These are phyloP conservation scores for Acanthosepion esculentum DNA, from an alignment of 2,888 invertebrate genomes.

Conservation along the genomic window DNA sequence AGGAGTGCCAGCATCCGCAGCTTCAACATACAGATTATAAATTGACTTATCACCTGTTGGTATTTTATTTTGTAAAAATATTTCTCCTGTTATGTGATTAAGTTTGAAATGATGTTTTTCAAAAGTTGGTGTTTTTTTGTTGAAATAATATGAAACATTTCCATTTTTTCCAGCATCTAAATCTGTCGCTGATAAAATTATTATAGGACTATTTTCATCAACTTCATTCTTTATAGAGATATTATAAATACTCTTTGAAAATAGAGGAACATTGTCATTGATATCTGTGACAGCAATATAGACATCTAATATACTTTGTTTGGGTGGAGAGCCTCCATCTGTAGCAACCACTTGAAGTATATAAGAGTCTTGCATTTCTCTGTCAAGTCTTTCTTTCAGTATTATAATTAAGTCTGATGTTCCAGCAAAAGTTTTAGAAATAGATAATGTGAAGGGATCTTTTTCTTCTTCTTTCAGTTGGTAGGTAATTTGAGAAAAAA, in stretches of 20 bases:
- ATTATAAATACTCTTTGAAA: not conserved
- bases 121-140: not conserved
- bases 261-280: not conserved
- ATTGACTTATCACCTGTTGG: not conserved
- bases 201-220: too few relatives aligned
- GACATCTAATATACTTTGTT: not conserved
- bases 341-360: not conserved
- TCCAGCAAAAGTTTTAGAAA: not conserved
- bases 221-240: too few relatives aligned
- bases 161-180: not conserved
- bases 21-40: not conserved
- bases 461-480: not conserved
- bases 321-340: not conserved
- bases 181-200: too few relatives aligned
- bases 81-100: not conserved
- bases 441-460: not conserved
- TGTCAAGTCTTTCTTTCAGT: not conserved
- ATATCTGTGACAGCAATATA: not conserved
- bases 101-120: not conserved
- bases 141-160: not conserved
- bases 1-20: not conserved
- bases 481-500: not conserved
- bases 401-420: not conserved
- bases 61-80: not conserved
- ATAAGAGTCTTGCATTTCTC: not conserved